phyloP scores from a whole-genome alignment of 2,113 vertebrate species.

The cattle (Bos taurus) region ARS-UCD2.0 NC_037337.1:77911001-77911500 shows the following conservation, averaged over 20 bases:
- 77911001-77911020: neutral
- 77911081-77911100: neutral
- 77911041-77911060: neutral
- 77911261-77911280: constrained; percentile 38
- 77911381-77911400: neutral
- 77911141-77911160: constrained; percentile 9
- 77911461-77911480: neutral
- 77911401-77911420: constrained; percentile 14
- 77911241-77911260: constrained; percentile 63
- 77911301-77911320: constrained; percentile 18
- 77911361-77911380: neutral
- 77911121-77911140: constrained; percentile 28
- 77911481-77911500: neutral
- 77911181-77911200: constrained; percentile 78
- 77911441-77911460: neutral
- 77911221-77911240: constrained; percentile 46
- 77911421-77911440: neutral
- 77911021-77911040: neutral
- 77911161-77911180: constrained; percentile 57
- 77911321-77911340: neutral
- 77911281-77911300: constrained; percentile 56
- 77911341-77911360: neutral
- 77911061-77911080: neutral
- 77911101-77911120: neutral
- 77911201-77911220: constrained; percentile 82